These are phyloP conservation scores for Acrobasis suavella DNA, from an alignment of 2,888 invertebrate species.

Conservation along the genomic window DNA sequence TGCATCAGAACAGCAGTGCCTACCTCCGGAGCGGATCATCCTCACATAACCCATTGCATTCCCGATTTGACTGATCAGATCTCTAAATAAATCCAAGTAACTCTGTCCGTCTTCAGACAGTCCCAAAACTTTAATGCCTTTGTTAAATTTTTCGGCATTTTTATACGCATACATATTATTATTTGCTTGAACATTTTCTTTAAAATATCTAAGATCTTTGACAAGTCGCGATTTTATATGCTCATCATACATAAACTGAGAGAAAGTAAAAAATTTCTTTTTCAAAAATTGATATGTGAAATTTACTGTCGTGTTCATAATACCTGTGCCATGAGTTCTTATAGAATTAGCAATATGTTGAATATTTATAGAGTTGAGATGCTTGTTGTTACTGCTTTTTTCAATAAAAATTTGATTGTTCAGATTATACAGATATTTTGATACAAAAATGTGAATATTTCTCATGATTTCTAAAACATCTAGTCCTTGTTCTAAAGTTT, in stretches of 20 bases:
- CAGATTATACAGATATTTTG: constrained; percentile 96
- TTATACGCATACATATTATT: constrained; percentile 92
- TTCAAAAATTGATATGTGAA: constrained; percentile 96
- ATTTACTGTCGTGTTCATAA: constrained; percentile 97
- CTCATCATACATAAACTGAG: constrained; percentile 98
- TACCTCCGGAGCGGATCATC: constrained; percentile 95
- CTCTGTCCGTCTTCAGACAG: constrained; percentile 90
- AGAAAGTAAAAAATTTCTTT: constrained; percentile 96
- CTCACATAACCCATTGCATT: constrained; percentile 98
- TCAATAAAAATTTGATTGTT: constrained; percentile 98
- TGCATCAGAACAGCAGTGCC: constrained; percentile 95
- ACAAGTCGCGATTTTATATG: constrained; percentile 97
- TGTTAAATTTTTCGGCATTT: constrained; percentile 96
- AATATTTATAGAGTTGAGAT: constrained; percentile 97
- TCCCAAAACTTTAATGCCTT: constrained; percentile 94
- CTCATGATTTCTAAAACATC: constrained; percentile 98
- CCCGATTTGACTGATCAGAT: constrained; percentile 96
- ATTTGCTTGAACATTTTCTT: constrained; percentile 86
- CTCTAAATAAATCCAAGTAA: constrained; percentile 96
- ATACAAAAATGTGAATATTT: constrained; percentile 97
- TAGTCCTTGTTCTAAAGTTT: constrained; percentile 97
- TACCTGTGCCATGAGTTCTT: constrained; percentile 97
- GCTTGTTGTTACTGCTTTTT: constrained; percentile 94
- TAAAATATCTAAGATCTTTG: constrained; percentile 92
- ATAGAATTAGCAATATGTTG: constrained; percentile 98